Conservation (phyloP, 2,113 vertebrate species). For the Glaucidium brasilianum region DNA sequence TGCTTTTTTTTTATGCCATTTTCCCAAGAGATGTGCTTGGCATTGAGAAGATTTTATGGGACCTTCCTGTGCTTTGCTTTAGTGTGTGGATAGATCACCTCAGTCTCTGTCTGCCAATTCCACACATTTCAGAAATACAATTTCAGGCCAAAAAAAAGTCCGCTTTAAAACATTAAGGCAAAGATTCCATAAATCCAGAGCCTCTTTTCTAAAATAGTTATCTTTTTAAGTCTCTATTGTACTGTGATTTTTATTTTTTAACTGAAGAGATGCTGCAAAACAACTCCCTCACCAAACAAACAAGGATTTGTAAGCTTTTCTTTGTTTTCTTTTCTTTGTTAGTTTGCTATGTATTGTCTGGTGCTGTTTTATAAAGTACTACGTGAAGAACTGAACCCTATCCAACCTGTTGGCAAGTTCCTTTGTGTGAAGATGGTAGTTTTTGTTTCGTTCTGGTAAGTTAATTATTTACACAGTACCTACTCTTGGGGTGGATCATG, state of each 20-base stretch:
- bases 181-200: neutral
- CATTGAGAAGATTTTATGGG: neutral
- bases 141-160: neutral
- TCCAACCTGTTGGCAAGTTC: slow-evolving; percentile 96
- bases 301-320: neutral
- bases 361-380: slow-evolving; percentile 95
- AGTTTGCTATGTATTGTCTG: slow-evolving; percentile 99
- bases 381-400: slow-evolving; percentile 90
- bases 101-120: neutral
- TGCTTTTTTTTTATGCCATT: neutral
- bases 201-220: neutral
- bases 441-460: slow-evolving; percentile 98
- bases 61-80: neutral
- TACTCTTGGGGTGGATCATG: neutral
- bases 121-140: neutral
- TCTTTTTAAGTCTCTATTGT: neutral
- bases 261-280: neutral
- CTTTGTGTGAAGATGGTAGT: slow-evolving; percentile 98
- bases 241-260: neutral
- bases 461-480: neutral
- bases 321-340: neutral
- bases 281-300: neutral
- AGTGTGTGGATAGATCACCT: neutral
- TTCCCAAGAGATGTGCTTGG: neutral
- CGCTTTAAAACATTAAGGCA: neutral